phyloP scores from a whole-genome alignment of 2,797 vertebrate species.

The Tapera naevia region DNA sequence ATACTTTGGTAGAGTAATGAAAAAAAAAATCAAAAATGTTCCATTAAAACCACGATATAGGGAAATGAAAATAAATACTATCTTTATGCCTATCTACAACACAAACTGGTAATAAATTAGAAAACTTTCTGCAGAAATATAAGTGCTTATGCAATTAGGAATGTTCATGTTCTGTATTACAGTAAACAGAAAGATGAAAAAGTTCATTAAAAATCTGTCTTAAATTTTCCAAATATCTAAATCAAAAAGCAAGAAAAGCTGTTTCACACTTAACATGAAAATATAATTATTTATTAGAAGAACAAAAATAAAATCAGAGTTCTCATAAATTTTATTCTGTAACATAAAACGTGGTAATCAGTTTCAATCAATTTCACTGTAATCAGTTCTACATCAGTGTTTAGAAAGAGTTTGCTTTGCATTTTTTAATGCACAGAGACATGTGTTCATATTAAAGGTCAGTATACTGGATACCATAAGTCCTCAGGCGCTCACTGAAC shows the following conservation, averaged over 20 bases:
- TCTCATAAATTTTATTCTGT: constrained; percentile 46
- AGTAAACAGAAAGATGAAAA: constrained; percentile 27
- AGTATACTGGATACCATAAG: neutral
- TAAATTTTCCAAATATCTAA: constrained; percentile 37
- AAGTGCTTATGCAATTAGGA: neutral
- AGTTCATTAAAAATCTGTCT: neutral
- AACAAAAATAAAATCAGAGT: constrained; percentile 13
- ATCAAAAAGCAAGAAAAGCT: constrained; percentile 46
- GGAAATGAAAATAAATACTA: neutral
- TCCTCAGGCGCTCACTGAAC: neutral
- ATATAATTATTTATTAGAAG: constrained; percentile 34
- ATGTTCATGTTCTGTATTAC: neutral
- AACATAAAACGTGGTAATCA: too few species aligned
- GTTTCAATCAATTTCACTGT: too few species aligned
- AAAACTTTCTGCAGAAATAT: neutral
- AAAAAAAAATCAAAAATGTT: neutral
- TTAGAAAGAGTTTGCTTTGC: constrained; percentile 8
- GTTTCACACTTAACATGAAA: constrained; percentile 45
- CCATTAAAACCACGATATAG: neutral
- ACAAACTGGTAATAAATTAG: neutral
- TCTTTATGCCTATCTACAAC: neutral
- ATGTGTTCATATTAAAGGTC: neutral
- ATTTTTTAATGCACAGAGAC: neutral
- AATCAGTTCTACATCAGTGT: constrained; percentile 17
- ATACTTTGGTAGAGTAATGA: neutral